A percentile compares a stretch with the other conserved stretches of the same genome.
Evolutionary conservation across 2,797 vertebrate genomes (phyloP).

Genomic region (Cephalopachus bancanus): DNA sequence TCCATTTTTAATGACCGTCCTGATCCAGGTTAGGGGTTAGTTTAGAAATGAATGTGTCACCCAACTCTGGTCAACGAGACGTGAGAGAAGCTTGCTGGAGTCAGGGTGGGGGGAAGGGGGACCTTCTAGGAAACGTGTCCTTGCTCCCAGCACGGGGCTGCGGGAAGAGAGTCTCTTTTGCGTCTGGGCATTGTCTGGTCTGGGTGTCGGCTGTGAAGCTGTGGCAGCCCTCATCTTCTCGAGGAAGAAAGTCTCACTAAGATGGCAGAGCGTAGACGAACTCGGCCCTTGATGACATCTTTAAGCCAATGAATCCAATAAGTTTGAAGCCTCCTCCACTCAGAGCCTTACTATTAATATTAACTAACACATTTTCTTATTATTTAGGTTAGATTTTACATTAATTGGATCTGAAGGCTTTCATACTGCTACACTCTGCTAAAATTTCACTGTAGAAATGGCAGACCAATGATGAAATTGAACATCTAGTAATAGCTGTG

Average conservation of each 20-base stretch:
- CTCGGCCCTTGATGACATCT: neutral
- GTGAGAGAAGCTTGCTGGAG: neutral
- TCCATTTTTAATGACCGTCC: neutral
- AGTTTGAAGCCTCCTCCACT: neutral
- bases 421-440: neutral
- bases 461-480: neutral
- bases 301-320: neutral
- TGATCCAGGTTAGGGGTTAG: neutral
- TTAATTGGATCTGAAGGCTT: neutral
- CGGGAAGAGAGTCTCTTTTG: neutral
- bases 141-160: neutral
- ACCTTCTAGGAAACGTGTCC: neutral
- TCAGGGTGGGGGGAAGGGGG: no score
- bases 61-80: neutral
- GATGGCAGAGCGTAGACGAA: neutral
- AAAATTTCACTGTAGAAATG: neutral
- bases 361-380: neutral
- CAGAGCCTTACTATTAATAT: neutral
- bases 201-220: neutral
- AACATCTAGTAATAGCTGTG: slow-evolving; percentile 4
- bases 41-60: neutral
- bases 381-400: neutral
- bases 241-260: neutral
- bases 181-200: neutral
- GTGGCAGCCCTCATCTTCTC: neutral